Percentiles rank a stretch among this genome's conserved stretches.
These are phyloP conservation scores for Suricata suricatta DNA, from an alignment of 2,113 vertebrate genomes.

Conservation along the genomic window DNA sequence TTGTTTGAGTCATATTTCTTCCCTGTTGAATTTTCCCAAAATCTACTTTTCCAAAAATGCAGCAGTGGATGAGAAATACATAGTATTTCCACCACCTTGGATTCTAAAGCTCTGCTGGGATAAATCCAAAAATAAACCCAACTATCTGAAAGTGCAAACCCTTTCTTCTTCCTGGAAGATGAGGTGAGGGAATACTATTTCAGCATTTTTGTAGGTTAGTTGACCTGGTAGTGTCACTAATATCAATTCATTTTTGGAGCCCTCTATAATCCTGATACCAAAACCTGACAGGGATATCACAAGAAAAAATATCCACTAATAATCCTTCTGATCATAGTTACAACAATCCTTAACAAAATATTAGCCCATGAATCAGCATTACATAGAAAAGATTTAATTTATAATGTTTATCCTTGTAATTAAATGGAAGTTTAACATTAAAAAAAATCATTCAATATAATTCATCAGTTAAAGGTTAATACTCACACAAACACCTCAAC, in stretches of 20 bases:
- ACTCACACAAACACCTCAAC: neutral
- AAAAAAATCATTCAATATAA: neutral
- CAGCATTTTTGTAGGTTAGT: neutral
- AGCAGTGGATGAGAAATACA: neutral
- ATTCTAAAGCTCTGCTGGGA: neutral
- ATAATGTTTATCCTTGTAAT: neutral
- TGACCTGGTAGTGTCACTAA: neutral
- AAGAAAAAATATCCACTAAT: neutral
- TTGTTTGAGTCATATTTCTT: neutral
- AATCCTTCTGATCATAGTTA: neutral
- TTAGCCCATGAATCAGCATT: neutral
- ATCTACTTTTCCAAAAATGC: neutral
- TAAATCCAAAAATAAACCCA: neutral
- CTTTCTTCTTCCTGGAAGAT: neutral
- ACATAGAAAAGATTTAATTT: neutral
- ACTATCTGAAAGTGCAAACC: neutral
- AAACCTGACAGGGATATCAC: neutral
- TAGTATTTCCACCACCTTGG: neutral
- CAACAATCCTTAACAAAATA: neutral
- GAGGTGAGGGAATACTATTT: neutral
- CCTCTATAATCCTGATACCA: neutral
- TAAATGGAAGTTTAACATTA: neutral
- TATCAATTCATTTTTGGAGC: neutral
- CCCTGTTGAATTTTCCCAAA: neutral
- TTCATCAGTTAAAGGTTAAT: neutral